Percentiles rank a stretch among this genome's conserved stretches.
These are phyloP conservation scores for Leptodactylus fallax DNA, from an alignment of 2,797 vertebrate genomes.

Conservation along the genomic window DNA sequence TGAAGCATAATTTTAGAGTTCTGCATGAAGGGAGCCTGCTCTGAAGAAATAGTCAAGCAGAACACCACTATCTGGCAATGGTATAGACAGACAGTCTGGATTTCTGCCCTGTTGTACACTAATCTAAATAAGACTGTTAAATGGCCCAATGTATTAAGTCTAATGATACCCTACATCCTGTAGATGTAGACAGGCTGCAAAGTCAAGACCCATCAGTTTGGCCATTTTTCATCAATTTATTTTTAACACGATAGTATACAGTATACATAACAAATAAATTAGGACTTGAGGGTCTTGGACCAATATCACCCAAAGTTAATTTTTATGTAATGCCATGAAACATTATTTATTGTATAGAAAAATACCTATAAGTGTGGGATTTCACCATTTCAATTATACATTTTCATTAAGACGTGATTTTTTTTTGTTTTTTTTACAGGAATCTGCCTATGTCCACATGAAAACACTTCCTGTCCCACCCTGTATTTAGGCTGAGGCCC, in stretches of 20 bases:
- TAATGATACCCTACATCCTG: conserved; percentile 48
- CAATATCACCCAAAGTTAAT: neutral
- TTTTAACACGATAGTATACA: neutral
- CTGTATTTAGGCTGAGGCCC: no score
- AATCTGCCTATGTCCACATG: neutral
- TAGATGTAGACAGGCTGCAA: conserved; percentile 29
- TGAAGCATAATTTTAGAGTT: conserved; percentile 18
- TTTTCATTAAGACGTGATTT: no score
- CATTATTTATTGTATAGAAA: neutral
- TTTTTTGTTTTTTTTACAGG: no score
- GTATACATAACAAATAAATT: neutral
- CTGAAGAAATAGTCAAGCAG: neutral
- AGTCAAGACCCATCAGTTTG: neutral
- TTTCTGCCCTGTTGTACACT: conserved; percentile 9
- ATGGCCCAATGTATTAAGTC: conserved; percentile 23
- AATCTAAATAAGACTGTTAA: conserved; percentile 36
- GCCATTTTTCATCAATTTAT: conserved; percentile 9
- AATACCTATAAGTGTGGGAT: neutral
- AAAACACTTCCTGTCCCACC: neutral
- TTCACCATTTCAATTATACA: no score
- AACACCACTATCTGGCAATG: conserved; percentile 11
- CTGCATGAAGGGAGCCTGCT: conserved; percentile 4
- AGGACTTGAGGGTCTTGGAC: neutral
- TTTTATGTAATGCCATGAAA: neutral
- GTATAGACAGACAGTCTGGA: conserved; percentile 42